Evolutionary conservation across 2,113 vertebrate genomes (phyloP), one percentile per base, ranked within the genome.

Genomic region (Melanerpes formicivorus): DNA sequence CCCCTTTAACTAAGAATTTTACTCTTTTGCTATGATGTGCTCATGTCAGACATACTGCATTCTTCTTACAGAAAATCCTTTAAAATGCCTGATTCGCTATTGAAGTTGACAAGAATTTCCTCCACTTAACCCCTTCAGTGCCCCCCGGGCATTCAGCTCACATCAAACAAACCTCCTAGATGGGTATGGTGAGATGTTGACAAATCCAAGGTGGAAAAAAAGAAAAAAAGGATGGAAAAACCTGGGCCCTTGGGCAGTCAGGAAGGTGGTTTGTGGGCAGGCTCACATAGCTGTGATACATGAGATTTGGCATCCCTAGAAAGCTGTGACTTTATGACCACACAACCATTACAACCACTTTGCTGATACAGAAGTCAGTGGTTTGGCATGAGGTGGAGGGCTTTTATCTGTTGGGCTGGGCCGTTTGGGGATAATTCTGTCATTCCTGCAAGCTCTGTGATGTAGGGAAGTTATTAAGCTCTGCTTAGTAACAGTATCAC

Each of bases 31-130:
- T 84, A 48, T 78, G 77, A 91, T 91, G 71, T 94, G 58, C 69
- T 94, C 69, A 95, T 96, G 79, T 95, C 79, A 96, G 91, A 74
- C 58, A 76, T 71, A 82, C 59, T 70, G 71, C 55, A 32, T 86
- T 96, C 76, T 82, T 94, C 88, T 93, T 86, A 81, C 66, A 93
- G 84, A 88, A 95, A 95, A 91, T 94, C 62, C 48, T 84, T 94
- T 91, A 81, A 90, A 85, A 95, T 91, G 73, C n/a, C 60, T 82
- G 70, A 88, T 76, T 93, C 75, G 67, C 79, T 96, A 88, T 69
- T 95, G 95, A 84, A 96, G 78, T 60, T 85, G 84, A 88, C 94
- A 94, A 90, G 73, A 95, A 84, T 90, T 95, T 95, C 88, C 81
- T 90, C 92, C 79, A 58, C 95, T 96, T 94, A 95, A 97, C 84